A percentile compares a stretch with the other conserved stretches of the same genome.
Conservation (phyloP, 2,113 vertebrate genomes). For the Oxygymnocypris stewartii region DNA sequence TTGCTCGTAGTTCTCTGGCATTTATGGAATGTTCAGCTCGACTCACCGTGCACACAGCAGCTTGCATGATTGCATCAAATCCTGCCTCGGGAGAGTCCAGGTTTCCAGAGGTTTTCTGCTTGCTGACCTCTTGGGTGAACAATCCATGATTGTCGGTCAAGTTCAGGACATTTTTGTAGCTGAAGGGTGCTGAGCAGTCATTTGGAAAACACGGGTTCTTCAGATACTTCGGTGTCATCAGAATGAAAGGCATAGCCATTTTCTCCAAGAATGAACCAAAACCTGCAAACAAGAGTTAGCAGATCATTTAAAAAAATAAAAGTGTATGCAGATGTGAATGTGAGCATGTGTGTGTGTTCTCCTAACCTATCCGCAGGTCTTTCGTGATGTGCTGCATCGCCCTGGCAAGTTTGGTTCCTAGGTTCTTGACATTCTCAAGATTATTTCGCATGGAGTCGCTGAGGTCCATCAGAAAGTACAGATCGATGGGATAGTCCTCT, state of each 20-base stretch:
- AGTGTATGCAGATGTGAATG: not conserved
- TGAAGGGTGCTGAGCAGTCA: conserved; percentile 95
- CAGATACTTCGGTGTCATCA: conserved; percentile 89
- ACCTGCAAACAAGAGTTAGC: conserved; percentile 68
- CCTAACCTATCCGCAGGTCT: conserved; percentile 90
- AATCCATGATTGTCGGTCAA: conserved; percentile 82
- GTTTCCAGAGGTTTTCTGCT: conserved; percentile 96
- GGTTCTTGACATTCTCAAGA: conserved; percentile 94
- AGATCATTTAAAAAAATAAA: not conserved
- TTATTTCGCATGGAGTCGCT: conserved; percentile 96
- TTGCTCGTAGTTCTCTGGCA: not conserved
- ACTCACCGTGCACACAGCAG: conserved; percentile 94
- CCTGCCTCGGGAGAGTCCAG: conserved; percentile 97
- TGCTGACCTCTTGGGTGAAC: conserved; percentile 88
- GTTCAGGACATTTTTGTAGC: conserved; percentile 93
- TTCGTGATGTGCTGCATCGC: conserved; percentile 92
- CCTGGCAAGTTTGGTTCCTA: conserved; percentile 86
- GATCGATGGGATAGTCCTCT: conserved; percentile 95
- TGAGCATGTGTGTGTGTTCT: conserved; percentile 40
- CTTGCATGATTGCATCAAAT: conserved; percentile 98
- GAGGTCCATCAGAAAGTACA: conserved; percentile 97
- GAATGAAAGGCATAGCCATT: conserved; percentile 97
- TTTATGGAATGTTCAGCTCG: not conserved
- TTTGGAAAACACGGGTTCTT: conserved; percentile 88
- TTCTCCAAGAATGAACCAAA: conserved; percentile 98